Evolutionary conservation across 1,140 invertebrate genomes (phyloP), one percentile per base, ranked within the genome.

Genomic region (Myzus persicae): DNA sequence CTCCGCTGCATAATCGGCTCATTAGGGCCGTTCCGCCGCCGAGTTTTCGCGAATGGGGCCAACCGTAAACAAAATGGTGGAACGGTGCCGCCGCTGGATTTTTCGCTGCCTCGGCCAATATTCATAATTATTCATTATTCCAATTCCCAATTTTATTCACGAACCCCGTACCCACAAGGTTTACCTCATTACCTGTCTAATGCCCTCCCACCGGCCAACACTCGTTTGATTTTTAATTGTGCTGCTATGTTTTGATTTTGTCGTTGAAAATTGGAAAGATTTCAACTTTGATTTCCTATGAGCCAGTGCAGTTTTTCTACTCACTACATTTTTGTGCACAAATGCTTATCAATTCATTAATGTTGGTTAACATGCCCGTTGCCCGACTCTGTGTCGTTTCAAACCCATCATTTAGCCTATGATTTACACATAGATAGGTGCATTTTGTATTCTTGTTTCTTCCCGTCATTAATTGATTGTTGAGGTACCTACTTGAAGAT

Each of bases 31-130:
- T 89, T 42, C 48, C 88, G 46, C 87, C 48, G 51, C 46, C 46
- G 38, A 31, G 93, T 92, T 81, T 93, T 94, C 76, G 76, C 88
- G 76, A 93, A 93, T 90, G 93, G 93, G 85, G 93, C 82, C 93
- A 91, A 94, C 51, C 91, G 59, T 84, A 93, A 93, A 93, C 93
- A 93, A 93, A 59, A 90, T 90, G 93, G 84, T 90, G 84, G 87
- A 93, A 76, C 84, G 82, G 22, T 48, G 51, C 54, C 54, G 92
- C 46, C 31, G 84, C 51, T 67, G 82, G 48, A 20, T 40, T 48
- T 76, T 76, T 76, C 59, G 18, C 11, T 18, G 14, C 5, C 4
- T n/a, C 31, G 31, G 14, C n/a, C 59, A n/a, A 76, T 76, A 76
- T n/a, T n/a, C 7, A 54, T 26, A 20, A 67, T 18, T 18, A n/a